Evolutionary conservation across 2,113 vertebrate species (phyloP), one percentile per base, ranked within the genome.

Genomic region (Sturnus vulgaris): DNA sequence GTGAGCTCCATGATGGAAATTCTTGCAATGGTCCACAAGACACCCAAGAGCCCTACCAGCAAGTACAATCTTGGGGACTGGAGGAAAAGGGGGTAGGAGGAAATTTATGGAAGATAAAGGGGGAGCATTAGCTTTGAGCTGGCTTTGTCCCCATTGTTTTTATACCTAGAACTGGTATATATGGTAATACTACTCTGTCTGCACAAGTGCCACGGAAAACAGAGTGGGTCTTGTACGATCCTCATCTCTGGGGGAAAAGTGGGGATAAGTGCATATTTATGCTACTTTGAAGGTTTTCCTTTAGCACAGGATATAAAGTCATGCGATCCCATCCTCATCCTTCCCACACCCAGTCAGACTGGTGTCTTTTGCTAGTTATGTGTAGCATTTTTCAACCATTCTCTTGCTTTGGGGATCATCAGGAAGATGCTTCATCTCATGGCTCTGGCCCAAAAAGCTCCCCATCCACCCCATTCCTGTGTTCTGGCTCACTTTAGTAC

Each of bases 1-100:
- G 14, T 14, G 30, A 77, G 59, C 27, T 46, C 53, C 68, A 52
- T 0, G 0, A 20, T 0, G 7, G n/a, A 47, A 39, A 33, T 25
- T 30, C 69, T 52, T 69, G 21, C 50, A 73, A 5, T 0, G 47
- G 37, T 15, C 37, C 55, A 52, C 23, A 52, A 27, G 44, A 69
- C 40, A 65, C 10, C 33, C 53, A 44, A 77, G 40, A 78, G 33
- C 30, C 13, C 56, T 64, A 23, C 10, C 59, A 52, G 8, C 21
- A 79, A 75, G 19, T n/a, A 24, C 9, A 31, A 0, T 22, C 22
- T 44, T 28, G 40, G 27, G 27, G 25, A 60, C 10, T 16, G 7
- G 23, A 59, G 7, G 19, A 65, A 27, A 7, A 22, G 25, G 12
- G 1, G 3, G 3, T 33, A 50, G 23, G 23, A 50, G 6, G 19